Evolutionary conservation across 2,888 invertebrate species (phyloP).

Genomic region (Trachelus stipa): DNA sequence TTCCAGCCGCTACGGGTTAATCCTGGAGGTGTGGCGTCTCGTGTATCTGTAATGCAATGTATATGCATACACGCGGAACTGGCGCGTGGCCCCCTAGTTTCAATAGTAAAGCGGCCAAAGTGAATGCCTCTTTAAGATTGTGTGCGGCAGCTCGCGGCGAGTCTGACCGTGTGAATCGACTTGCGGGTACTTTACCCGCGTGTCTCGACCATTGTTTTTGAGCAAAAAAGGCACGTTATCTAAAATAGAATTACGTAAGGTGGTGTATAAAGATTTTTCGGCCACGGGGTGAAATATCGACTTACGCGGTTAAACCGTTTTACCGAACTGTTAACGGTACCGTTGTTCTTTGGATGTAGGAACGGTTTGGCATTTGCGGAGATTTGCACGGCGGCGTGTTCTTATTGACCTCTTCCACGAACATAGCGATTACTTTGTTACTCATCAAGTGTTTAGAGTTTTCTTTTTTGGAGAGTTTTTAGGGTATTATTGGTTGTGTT

Average conservation of each 20-base stretch:
- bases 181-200: neutral
- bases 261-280: neutral
- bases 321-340: neutral
- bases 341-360: neutral
- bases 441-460: neutral
- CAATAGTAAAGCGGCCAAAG: neutral
- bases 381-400: constrained; percentile 5
- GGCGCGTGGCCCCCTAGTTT: constrained; percentile 2
- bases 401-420: constrained; percentile 1
- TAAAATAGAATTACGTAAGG: neutral
- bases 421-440: neutral
- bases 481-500: neutral
- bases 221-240: neutral
- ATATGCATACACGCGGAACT: neutral
- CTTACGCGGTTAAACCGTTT: neutral
- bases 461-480: neutral
- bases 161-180: neutral
- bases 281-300: neutral
- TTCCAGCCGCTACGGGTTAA: constrained; percentile 4
- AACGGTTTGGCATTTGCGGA: neutral
- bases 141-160: neutral
- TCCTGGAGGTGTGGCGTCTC: constrained; percentile 5
- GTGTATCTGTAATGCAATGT: neutral
- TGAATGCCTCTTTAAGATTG: neutral
- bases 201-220: neutral